Evolutionary conservation across 1,140 invertebrate genomes (phyloP).

Genomic region (Amyelois transitella): DNA sequence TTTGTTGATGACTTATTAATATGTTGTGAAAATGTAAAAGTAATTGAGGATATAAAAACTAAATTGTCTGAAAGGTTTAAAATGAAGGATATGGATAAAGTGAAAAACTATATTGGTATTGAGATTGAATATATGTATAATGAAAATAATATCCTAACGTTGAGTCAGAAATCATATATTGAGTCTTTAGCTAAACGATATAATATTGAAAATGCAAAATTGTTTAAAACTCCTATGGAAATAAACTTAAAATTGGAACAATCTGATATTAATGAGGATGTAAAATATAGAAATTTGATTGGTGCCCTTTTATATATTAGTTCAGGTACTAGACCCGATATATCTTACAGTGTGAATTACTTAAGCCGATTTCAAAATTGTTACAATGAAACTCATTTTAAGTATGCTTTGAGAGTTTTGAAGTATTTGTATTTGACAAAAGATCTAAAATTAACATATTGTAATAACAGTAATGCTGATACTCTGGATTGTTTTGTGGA

Average conservation of each 20-base stretch:
- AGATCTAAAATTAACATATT: background rate
- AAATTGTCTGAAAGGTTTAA: no score
- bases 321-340: background rate
- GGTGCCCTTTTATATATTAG: constrained; percentile 1
- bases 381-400: background rate
- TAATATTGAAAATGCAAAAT: background rate
- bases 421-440: constrained; percentile 1
- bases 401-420: background rate
- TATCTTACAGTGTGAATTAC: background rate
- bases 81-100: background rate
- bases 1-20: constrained; percentile 16
- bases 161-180: background rate
- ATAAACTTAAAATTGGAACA: background rate
- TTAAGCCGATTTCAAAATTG: constrained; percentile 2
- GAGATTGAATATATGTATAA: background rate
- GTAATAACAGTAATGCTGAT: background rate
- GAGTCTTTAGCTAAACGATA: background rate
- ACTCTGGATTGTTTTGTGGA: background rate
- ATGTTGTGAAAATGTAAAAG: constrained; percentile 8
- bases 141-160: background rate
- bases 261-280: background rate
- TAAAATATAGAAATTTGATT: background rate
- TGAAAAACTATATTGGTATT: background rate
- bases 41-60: no score
- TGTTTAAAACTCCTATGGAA: background rate